Evolutionary conservation across 1,140 invertebrate species (phyloP), one percentile per base, ranked within the genome.

Genomic region (Manduca sexta): DNA sequence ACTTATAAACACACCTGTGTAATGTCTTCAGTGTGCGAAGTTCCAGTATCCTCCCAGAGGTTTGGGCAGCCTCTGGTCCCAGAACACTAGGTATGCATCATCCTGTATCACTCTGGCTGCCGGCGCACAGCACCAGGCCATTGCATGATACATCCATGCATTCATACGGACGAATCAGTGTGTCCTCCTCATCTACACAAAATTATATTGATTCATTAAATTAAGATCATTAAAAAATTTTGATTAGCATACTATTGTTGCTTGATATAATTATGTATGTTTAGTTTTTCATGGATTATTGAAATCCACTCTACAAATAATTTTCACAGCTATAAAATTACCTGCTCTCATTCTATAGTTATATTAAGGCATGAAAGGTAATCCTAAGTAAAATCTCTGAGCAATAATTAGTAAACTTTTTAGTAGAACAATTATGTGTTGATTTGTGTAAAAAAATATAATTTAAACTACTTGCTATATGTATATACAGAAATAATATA

Each of bases 1-100:
- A 21, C 2, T 2, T 26, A 8, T 8, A 26, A 8, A 26, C 12
- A 3, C 51, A 93, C 91, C 73, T 93, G 88, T 21, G 94, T 94
- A 8, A 97, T 89, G 75, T 96, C 95, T 83, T 95, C 94, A 52
- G 91, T 90, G 65, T 97, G 95, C 17, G n/a, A 92, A 93, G 64
- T 97, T 92, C 90, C 92, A 93, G 74, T 97, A 98, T 7, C 91
- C 93, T 2, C 95, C 95, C 3, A 97, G 75, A 10, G 93, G 78
- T 58, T 89, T 88, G 0, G 87, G 75, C 43, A 87, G 88, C 52
- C 94, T 87, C 14, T 91, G 75, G 81, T 97, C 95, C 92, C 93
- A 97, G 84, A 96, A 97, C 30, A 96, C 74, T 21, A 96, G 87
- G 73, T 89, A 95, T 10, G 92, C 88, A 70, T 95, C 93, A 31